Evolutionary conservation across 1,140 invertebrate species (phyloP).

Genomic region (Apis dorsata): DNA sequence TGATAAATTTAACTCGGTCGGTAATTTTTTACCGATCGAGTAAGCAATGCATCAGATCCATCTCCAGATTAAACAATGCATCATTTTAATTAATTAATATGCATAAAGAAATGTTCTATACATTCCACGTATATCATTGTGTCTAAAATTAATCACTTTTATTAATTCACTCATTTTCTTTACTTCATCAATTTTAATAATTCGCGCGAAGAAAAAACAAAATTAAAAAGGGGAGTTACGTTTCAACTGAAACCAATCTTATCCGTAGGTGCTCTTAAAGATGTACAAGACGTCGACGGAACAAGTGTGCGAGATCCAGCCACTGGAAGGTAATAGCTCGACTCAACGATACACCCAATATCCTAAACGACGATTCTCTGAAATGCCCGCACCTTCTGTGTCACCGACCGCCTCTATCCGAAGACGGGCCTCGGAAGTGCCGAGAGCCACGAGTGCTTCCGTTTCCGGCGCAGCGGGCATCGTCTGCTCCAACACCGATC

Average conservation of each 20-base stretch:
- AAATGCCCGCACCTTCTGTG: conserved; percentile 83
- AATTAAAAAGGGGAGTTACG: background rate
- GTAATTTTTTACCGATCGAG: too few species aligned
- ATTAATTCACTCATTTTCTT: too few species aligned
- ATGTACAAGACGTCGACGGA: conserved; percentile 90
- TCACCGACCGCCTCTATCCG: conserved; percentile 73
- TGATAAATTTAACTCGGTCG: too few species aligned
- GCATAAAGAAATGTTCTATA: too few species aligned
- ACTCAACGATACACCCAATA: conserved; percentile 81
- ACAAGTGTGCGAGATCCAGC: conserved; percentile 89
- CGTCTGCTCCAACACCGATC: conserved; percentile 89
- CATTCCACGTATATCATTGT: too few species aligned
- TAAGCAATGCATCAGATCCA: too few species aligned
- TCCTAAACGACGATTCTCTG: conserved; percentile 85
- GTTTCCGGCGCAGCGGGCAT: conserved; percentile 80
- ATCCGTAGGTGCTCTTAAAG: conserved; percentile 83
- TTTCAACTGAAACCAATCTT: background rate
- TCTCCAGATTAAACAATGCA: too few species aligned
- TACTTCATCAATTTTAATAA: too few species aligned
- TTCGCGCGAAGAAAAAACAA: too few species aligned
- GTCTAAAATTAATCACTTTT: too few species aligned
- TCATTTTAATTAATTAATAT: too few species aligned
- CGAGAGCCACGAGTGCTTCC: conserved; percentile 78
- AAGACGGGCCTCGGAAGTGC: conserved; percentile 85
- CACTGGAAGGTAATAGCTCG: conserved; percentile 83